These are phyloP conservation scores for Harmothoe impar DNA, from an alignment of 2,888 invertebrate species.

Conservation along the genomic window DNA sequence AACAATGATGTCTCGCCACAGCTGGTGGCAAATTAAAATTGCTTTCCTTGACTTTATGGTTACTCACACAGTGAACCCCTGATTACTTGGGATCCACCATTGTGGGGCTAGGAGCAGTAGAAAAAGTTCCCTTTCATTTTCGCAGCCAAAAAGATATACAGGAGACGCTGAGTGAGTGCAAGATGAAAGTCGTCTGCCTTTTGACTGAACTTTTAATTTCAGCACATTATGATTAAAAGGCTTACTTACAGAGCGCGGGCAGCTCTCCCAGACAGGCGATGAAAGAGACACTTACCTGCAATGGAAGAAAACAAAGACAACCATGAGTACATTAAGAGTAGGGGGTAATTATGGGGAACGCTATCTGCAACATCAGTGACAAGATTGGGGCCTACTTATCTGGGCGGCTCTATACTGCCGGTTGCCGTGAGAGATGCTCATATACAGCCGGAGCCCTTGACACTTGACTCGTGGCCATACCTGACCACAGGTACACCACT, in stretches of 20 bases:
- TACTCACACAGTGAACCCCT: neutral
- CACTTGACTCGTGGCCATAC: neutral
- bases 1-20: neutral
- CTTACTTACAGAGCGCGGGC: constrained; percentile 18
- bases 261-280: neutral
- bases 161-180: neutral
- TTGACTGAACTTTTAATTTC: constrained; percentile 32
- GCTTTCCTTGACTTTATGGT: constrained; percentile 20
- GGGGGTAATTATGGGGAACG: neutral
- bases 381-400: neutral
- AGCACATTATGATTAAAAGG: constrained; percentile 19
- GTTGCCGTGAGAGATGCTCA: neutral
- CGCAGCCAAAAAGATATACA: neutral
- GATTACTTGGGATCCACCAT: constrained; percentile 24
- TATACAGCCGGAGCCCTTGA: neutral
- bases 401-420: neutral
- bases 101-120: neutral
- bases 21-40: constrained; percentile 52
- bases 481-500: neutral
- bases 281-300: constrained; percentile 45
- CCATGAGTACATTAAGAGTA: constrained; percentile 42
- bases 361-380: neutral
- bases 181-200: constrained; percentile 27
- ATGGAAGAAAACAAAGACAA: constrained; percentile 21
- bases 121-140: constrained; percentile 30